phyloP scores from a whole-genome alignment of 2,113 vertebrate genomes.

The Forbesichthys papilliferus region DNA sequence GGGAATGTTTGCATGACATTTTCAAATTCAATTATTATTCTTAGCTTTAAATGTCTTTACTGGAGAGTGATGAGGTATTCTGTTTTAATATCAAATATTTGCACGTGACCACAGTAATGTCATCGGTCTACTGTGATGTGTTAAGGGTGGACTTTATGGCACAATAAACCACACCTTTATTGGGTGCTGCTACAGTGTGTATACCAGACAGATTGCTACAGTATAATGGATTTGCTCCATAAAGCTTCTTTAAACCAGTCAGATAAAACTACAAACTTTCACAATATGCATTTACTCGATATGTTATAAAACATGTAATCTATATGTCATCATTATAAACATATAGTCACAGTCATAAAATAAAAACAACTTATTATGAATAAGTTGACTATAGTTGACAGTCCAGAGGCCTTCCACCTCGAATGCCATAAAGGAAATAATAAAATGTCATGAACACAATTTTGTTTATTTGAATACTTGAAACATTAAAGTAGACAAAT shows the following conservation, averaged over 20 bases:
- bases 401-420: too few relatives aligned
- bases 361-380: background rate
- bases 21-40: too few relatives aligned
- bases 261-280: background rate
- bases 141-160: conserved; percentile 1
- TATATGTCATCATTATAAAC: background rate
- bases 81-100: too few relatives aligned
- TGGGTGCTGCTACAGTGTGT: conserved; percentile 5
- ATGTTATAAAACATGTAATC: background rate
- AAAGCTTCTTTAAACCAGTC: background rate
- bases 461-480: too few relatives aligned
- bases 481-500: too few relatives aligned
- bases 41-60: too few relatives aligned
- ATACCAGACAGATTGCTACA: background rate
- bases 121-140: too few relatives aligned
- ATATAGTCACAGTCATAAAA: background rate
- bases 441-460: too few relatives aligned
- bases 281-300: background rate
- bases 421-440: too few relatives aligned
- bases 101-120: too few relatives aligned
- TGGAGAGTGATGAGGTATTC: too few relatives aligned
- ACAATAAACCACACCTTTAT: conserved; percentile 10
- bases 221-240: background rate
- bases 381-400: background rate
- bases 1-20: too few relatives aligned